Evolutionary conservation across 2,113 vertebrate genomes (phyloP).

Genomic region (Hippocampus mohnikei): DNA sequence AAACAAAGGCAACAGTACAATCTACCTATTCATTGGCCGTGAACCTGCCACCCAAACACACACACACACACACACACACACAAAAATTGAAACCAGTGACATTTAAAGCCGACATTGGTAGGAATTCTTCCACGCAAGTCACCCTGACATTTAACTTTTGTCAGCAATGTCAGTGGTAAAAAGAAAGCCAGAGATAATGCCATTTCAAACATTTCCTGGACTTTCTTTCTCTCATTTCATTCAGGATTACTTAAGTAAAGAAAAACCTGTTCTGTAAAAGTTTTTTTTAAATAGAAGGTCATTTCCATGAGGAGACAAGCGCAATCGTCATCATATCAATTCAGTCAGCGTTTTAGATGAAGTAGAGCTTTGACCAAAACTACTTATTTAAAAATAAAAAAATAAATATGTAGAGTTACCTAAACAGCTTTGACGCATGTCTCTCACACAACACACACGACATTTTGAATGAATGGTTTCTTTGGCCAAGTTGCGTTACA

Average conservation of each 20-base stretch:
- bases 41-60: background rate
- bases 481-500: no score
- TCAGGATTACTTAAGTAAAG: background rate
- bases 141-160: background rate
- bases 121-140: constrained; percentile 4
- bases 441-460: no score
- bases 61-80: no score
- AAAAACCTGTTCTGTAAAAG: background rate
- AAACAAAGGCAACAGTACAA: background rate
- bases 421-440: no score
- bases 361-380: no score
- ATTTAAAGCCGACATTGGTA: constrained; percentile 7
- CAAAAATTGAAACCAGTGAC: constrained; percentile 7
- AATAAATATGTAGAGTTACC: no score
- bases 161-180: background rate
- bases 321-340: no score
- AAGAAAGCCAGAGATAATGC: background rate
- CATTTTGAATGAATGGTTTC: no score
- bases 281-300: background rate
- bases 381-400: no score
- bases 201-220: constrained; percentile 2
- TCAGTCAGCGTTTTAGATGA: no score
- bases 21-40: background rate
- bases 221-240: background rate
- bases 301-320: background rate